Conservation (phyloP, 1,140 invertebrate species). For the Pseudobourletiella spinata region DNA sequence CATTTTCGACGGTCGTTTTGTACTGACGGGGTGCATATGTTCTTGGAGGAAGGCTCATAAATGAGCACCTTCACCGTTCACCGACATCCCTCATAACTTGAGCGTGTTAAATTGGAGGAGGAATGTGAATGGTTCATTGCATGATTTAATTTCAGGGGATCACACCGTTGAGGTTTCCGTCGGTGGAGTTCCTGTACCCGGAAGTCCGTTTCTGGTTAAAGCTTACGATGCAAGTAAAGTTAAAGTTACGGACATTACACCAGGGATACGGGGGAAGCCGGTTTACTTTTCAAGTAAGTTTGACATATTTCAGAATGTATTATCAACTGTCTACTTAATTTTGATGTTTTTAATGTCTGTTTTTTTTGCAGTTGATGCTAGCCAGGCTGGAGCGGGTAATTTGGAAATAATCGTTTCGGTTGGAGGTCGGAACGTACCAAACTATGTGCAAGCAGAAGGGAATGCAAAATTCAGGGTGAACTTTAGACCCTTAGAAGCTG, state of each 20-base stretch:
- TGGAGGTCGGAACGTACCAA: constrained; percentile 94
- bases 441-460: constrained; percentile 94
- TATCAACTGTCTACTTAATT: constrained; percentile 7
- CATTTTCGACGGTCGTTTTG: no score
- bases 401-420: constrained; percentile 96
- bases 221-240: constrained; percentile 89
- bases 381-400: constrained; percentile 81
- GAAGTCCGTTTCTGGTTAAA: constrained; percentile 89
- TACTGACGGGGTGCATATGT: no score
- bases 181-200: constrained; percentile 72
- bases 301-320: not conserved
- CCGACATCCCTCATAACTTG: no score
- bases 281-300: constrained; percentile 64
- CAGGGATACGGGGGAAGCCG: constrained; percentile 80
- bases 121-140: no score
- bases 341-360: constrained; percentile 4
- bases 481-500: constrained; percentile 90
- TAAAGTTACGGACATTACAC: constrained; percentile 78
- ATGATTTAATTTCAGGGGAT: constrained; percentile 62
- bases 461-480: constrained; percentile 92
- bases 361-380: constrained; percentile 59
- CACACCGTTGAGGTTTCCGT: constrained; percentile 84
- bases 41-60: no score
- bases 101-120: no score
- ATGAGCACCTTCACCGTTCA: no score